Percentiles rank a stretch among this genome's conserved stretches.
Evolutionary conservation across 2,113 vertebrate genomes (phyloP).

Genomic region (Isichthys henryi): DNA sequence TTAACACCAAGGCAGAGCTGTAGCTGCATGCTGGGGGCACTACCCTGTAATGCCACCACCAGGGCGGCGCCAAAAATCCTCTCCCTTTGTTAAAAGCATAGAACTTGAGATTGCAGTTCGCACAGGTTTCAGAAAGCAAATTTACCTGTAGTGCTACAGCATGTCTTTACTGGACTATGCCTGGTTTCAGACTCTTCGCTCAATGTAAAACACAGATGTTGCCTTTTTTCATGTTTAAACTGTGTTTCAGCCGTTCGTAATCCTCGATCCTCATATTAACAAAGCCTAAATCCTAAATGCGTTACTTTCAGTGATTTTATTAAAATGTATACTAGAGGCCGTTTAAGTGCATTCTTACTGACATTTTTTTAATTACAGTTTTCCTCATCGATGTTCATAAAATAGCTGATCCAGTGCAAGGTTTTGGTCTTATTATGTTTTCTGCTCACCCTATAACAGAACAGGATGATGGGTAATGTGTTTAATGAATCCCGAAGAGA

Average conservation of each 20-base stretch:
- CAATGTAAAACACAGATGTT: neutral
- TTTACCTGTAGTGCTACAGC: neutral
- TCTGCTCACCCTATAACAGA: neutral
- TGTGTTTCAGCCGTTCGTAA: neutral
- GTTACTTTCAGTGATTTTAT: neutral
- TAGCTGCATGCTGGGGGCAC: neutral
- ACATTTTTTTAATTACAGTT: neutral
- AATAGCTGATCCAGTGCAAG: neutral
- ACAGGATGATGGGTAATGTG: neutral
- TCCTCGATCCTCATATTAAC: neutral
- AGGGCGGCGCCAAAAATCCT: neutral
- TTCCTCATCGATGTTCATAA: neutral
- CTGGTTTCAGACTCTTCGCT: neutral
- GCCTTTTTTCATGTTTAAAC: neutral
- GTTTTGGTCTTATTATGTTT: neutral
- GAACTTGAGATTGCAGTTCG: neutral
- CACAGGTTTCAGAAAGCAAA: neutral
- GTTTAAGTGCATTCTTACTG: neutral
- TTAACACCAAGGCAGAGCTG: slow-evolving; percentile 18
- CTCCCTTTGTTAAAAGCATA: neutral
- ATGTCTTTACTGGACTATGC: neutral
- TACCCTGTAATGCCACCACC: neutral
- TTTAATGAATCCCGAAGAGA: neutral
- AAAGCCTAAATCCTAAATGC: neutral
- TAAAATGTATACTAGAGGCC: neutral